phyloP scores from a whole-genome alignment of 2,888 invertebrate genomes.

The Chrysolina americana region DNA sequence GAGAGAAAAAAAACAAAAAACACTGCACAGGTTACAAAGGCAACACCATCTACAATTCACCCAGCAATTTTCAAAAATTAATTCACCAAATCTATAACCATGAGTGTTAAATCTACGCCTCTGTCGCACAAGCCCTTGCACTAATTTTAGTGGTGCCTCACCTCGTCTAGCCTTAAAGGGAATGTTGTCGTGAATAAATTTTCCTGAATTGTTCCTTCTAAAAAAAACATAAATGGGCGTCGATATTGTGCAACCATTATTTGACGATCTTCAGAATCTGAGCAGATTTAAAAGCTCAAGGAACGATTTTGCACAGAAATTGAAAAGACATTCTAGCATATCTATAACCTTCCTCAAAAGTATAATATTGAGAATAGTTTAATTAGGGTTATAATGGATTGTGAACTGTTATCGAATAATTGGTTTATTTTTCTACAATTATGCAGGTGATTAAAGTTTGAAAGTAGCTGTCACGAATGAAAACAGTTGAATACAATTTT shows the following conservation, averaged over 20 bases:
- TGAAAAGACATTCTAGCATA: slow-evolving; percentile 11
- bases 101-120: neutral
- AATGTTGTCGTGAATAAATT: slow-evolving; percentile 50
- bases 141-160: slow-evolving; percentile 46
- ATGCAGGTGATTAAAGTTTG: too few species aligned
- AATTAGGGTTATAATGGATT: too few species aligned
- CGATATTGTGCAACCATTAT: slow-evolving; percentile 1
- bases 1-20: too few species aligned
- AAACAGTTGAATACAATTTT: too few species aligned
- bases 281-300: slow-evolving; percentile 3
- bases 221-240: slow-evolving; percentile 45
- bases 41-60: too few species aligned
- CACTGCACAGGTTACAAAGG: too few species aligned
- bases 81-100: neutral
- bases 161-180: slow-evolving; percentile 57
- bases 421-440: neutral
- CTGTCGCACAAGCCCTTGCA: slow-evolving; percentile 36
- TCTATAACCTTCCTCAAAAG: neutral
- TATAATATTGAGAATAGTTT: neutral
- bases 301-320: slow-evolving; percentile 28
- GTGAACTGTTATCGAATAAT: neutral
- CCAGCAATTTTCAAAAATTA: too few species aligned
- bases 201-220: slow-evolving; percentile 54
- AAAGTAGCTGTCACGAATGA: too few species aligned
- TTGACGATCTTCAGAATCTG: slow-evolving; percentile 8